Percentiles rank a stretch among this genome's conserved stretches.
These are phyloP conservation scores for Anarhynchus alexandrinus DNA, from an alignment of 2,113 vertebrate genomes.

Conservation along the genomic window DNA sequence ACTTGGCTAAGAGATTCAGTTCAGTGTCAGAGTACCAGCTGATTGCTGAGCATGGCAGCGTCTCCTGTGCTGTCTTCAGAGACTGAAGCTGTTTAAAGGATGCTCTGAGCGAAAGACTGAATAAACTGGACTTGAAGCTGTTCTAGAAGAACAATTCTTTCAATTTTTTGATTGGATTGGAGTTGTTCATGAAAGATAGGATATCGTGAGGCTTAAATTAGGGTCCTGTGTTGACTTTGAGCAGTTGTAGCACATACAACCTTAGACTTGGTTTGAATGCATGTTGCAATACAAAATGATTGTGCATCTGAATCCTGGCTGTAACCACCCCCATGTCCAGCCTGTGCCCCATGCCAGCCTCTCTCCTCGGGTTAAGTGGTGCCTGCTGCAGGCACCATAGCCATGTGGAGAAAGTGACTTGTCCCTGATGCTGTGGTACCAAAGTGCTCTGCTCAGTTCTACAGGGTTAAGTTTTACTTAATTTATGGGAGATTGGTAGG, in stretches of 20 bases:
- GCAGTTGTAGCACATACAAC: not conserved
- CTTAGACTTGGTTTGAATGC: not conserved
- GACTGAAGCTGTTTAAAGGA: not conserved
- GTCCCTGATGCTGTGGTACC: not conserved
- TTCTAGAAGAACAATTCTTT: not conserved
- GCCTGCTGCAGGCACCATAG: too few relatives aligned
- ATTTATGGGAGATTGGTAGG: not conserved
- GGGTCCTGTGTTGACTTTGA: not conserved
- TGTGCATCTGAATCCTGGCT: not conserved
- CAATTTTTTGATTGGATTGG: not conserved
- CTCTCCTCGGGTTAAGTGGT: not conserved
- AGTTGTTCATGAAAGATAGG: not conserved
- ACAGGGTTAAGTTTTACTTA: not conserved
- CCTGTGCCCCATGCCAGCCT: not conserved
- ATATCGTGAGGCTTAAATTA: not conserved
- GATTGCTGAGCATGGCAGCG: not conserved
- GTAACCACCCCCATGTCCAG: not conserved
- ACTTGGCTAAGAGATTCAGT: not conserved
- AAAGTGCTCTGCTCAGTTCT: not conserved
- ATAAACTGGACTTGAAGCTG: not conserved
- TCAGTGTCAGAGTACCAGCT: not conserved
- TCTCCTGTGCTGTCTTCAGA: not conserved
- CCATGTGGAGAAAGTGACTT: not conserved
- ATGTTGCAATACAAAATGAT: not conserved
- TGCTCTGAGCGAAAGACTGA: not conserved